A percentile compares a stretch with the other conserved stretches of the same genome.
Conservation (phyloP, 2,797 vertebrate genomes). For the Periparus ater region DNA sequence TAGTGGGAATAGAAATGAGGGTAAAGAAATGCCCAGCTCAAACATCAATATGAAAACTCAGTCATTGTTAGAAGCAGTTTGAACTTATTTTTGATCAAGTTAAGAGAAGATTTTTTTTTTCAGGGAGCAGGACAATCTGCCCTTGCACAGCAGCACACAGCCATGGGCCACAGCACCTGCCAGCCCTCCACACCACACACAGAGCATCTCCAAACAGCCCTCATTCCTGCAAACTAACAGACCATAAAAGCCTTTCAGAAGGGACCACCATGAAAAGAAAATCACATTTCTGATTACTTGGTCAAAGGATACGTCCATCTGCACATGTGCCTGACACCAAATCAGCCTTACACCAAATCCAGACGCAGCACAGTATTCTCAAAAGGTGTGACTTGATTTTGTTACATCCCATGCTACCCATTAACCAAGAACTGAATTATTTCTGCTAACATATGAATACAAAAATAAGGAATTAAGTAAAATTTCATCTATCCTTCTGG, state of each 20-base stretch:
- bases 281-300: background rate
- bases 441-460: background rate
- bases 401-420: background rate
- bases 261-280: background rate
- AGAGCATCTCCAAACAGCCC: background rate
- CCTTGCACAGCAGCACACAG: background rate
- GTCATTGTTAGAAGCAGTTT: background rate
- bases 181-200: background rate
- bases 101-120: background rate
- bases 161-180: background rate
- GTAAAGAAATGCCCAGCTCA: background rate
- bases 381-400: background rate
- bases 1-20: background rate
- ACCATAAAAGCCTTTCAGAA: background rate
- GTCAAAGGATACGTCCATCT: background rate
- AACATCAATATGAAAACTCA: background rate
- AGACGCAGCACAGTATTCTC: background rate
- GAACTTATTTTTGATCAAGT: background rate
- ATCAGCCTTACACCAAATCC: background rate
- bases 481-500: background rate
- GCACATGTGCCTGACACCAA: background rate
- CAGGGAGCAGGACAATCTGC: background rate
- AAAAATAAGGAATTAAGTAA: background rate
- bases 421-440: background rate
- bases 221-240: background rate